Evolutionary conservation across 2,113 vertebrate genomes (phyloP).

Genomic region (Choloepus hoffmanni): DNA sequence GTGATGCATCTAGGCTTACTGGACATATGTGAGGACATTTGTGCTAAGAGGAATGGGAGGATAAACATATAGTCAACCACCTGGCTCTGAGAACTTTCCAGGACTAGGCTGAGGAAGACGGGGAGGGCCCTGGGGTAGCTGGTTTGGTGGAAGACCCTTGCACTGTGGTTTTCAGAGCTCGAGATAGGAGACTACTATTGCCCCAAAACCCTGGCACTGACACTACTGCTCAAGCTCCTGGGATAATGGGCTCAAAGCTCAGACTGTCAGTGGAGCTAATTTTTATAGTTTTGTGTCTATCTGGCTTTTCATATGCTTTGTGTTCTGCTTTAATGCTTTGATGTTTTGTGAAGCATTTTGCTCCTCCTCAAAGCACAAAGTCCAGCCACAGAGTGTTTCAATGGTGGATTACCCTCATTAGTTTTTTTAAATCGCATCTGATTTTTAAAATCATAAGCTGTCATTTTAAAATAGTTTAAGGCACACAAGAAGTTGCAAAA

Average conservation of each 20-base stretch:
- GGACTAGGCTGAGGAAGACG: background rate
- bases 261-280: background rate
- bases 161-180: background rate
- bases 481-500: background rate
- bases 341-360: background rate
- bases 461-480: conserved; percentile 43
- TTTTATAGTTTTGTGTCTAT: background rate
- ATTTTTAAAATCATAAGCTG: conserved; percentile 14
- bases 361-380: background rate
- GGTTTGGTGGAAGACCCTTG: background rate
- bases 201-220: background rate
- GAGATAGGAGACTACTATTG: background rate
- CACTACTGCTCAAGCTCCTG: background rate
- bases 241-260: background rate
- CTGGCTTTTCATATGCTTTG: background rate
- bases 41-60: background rate
- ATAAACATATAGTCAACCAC: background rate
- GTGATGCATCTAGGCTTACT: fast-evolving
- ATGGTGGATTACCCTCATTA: background rate
- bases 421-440: conserved; percentile 41
- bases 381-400: background rate
- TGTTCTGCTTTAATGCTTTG: background rate
- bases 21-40: background rate
- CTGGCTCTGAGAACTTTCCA: background rate
- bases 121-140: background rate